Evolutionary conservation across 2,113 vertebrate genomes (phyloP).

Genomic region (Salvator merianae): DNA sequence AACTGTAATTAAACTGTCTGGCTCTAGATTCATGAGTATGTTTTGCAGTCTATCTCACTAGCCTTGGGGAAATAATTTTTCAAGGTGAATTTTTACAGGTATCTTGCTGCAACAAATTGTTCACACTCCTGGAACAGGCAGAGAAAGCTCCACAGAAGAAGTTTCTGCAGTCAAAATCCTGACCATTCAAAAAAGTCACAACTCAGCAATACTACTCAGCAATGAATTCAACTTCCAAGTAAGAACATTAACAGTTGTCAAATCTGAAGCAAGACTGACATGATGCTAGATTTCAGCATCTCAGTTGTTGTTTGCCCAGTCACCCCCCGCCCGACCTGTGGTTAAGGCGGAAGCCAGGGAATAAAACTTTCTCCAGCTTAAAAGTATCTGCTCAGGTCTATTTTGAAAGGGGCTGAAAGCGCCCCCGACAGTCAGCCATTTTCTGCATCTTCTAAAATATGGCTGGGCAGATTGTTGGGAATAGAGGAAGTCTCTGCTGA

Average conservation of each 20-base stretch:
- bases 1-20: background rate
- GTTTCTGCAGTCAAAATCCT: constrained; percentile 27
- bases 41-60: constrained; percentile 25
- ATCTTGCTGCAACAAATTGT: constrained; percentile 39
- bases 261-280: background rate
- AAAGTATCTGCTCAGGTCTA: no score
- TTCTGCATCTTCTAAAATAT: no score
- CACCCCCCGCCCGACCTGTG: no score
- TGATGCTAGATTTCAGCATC: no score
- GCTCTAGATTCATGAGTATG: background rate
- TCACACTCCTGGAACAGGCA: constrained; percentile 42
- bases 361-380: no score
- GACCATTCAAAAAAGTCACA: constrained; percentile 27
- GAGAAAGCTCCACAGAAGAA: constrained; percentile 18
- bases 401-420: no score
- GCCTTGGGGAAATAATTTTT: constrained; percentile 33
- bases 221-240: background rate
- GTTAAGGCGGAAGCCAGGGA: no score
- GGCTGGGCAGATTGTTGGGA: no score
- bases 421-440: no score
- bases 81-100: background rate
- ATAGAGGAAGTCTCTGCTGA: no score
- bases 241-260: background rate
- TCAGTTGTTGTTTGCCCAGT: no score
- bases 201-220: background rate